These are phyloP conservation scores for Oryzias celebensis DNA, from an alignment of 2,113 vertebrate species.

Conservation along the genomic window DNA sequence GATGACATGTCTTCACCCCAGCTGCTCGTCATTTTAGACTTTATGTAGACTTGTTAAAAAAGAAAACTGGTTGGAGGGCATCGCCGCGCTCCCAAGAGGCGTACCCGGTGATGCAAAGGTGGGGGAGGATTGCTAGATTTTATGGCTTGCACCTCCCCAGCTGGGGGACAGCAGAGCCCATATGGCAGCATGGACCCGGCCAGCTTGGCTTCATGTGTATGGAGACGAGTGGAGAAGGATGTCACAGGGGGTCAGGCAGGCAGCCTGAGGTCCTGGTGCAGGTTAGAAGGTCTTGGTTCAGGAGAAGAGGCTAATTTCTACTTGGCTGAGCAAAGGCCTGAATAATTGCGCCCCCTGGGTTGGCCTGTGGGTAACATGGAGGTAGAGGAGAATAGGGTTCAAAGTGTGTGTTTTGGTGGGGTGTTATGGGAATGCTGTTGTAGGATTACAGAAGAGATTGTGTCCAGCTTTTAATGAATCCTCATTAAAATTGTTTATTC, in stretches of 20 bases:
- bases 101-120: background rate
- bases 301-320: conserved; percentile 72
- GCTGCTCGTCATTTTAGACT: conserved; percentile 6
- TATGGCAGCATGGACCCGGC: conserved; percentile 50
- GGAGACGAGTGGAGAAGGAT: conserved; percentile 55
- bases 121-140: conserved; percentile 37
- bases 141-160: conserved; percentile 40
- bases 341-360: conserved; percentile 75
- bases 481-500: conserved; percentile 23
- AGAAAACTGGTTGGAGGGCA: conserved; percentile 19
- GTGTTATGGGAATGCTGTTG: background rate
- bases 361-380: conserved; percentile 57
- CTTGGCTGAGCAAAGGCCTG: conserved; percentile 71
- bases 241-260: conserved; percentile 62
- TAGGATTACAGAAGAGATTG: conserved; percentile 8
- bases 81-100: conserved; percentile 33
- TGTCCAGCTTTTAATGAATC: conserved; percentile 20
- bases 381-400: conserved; percentile 39
- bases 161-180: conserved; percentile 16
- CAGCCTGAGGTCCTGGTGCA: conserved; percentile 63
- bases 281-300: conserved; percentile 69
- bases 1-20: conserved; percentile 12
- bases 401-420: background rate
- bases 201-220: conserved; percentile 59
- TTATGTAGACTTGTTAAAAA: conserved; percentile 15